A percentile compares a stretch with the other conserved stretches of the same genome.
These are phyloP conservation scores for Brevimyrus niger DNA, from an alignment of 2,113 vertebrate genomes.

Conservation along the genomic window DNA sequence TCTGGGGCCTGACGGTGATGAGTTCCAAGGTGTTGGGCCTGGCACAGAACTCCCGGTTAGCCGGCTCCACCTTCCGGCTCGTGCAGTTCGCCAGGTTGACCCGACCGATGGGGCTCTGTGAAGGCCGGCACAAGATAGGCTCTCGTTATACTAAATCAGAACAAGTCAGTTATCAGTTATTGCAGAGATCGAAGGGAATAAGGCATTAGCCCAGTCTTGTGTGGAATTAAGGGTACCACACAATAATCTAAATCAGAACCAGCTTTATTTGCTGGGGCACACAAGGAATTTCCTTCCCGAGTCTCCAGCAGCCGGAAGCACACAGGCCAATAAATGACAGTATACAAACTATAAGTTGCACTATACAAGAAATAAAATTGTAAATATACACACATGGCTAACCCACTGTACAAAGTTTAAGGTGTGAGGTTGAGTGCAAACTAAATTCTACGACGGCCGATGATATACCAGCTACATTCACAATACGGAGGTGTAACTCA, in stretches of 20 bases:
- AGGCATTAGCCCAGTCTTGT: neutral
- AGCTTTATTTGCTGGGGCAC: too few relatives aligned
- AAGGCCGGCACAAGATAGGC: neutral
- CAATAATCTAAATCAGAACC: too few relatives aligned
- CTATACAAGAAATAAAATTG: too few relatives aligned
- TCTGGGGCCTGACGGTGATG: slow-evolving; percentile 82
- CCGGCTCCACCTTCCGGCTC: slow-evolving; percentile 79
- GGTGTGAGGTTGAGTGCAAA: too few relatives aligned
- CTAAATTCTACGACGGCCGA: neutral
- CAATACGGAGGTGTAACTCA: neutral
- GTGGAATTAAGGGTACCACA: neutral
- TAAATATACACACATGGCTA: too few relatives aligned
- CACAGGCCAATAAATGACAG: too few relatives aligned
- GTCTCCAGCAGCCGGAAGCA: too few relatives aligned
- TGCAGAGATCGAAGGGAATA: neutral
- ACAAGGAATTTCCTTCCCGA: too few relatives aligned
- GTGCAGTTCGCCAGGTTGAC: slow-evolving; percentile 88
- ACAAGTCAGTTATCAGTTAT: neutral
- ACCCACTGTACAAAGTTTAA: too few relatives aligned
- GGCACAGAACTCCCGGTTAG: slow-evolving; percentile 89
- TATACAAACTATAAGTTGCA: too few relatives aligned
- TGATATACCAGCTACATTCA: neutral
- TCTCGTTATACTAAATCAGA: neutral
- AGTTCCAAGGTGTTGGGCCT: slow-evolving; percentile 90
- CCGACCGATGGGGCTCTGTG: slow-evolving; percentile 79